phyloP scores from a whole-genome alignment of 2,888 invertebrate genomes.

The Ophion ventricosus region DNA sequence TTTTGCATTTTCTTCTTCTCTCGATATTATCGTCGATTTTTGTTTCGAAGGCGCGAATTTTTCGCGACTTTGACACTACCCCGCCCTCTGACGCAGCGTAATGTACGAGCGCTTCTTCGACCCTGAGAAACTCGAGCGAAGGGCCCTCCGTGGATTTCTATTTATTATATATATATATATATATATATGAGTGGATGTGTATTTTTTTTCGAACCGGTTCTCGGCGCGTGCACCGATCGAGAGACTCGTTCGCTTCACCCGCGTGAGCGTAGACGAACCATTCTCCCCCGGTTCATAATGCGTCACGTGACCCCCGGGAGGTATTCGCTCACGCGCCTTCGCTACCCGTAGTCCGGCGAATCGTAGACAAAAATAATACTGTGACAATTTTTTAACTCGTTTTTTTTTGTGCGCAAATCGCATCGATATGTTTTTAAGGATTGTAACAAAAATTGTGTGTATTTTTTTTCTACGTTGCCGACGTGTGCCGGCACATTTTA shows the following conservation, averaged over 20 bases:
- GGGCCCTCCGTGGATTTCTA: constrained; percentile 44
- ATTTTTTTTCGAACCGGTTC: constrained; percentile 64
- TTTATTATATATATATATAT: constrained; percentile 3
- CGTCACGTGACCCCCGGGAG: constrained; percentile 40
- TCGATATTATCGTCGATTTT: background rate
- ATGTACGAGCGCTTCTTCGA: constrained; percentile 45
- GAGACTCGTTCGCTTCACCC: constrained; percentile 38
- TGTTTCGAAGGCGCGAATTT: constrained; percentile 8
- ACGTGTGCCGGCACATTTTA: background rate
- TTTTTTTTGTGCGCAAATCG: constrained; percentile 28
- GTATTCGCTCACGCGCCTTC: constrained; percentile 11
- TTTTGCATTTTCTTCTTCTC: constrained; percentile 8
- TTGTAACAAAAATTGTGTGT: background rate
- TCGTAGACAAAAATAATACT: constrained; percentile 4
- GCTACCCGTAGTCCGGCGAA: constrained; percentile 11
- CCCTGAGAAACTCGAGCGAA: constrained; percentile 58
- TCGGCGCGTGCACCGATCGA: constrained; percentile 41
- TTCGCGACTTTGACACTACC: background rate
- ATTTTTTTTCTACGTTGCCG: background rate
- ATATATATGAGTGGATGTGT: background rate
- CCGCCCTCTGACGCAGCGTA: background rate
- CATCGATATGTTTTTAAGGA: constrained; percentile 10
- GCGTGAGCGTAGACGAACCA: constrained; percentile 51
- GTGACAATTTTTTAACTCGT: background rate
- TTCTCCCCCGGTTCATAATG: constrained; percentile 51